These are phyloP conservation scores for Anoplophora glabripennis DNA, from an alignment of 1,140 invertebrate genomes.

Conservation along the genomic window DNA sequence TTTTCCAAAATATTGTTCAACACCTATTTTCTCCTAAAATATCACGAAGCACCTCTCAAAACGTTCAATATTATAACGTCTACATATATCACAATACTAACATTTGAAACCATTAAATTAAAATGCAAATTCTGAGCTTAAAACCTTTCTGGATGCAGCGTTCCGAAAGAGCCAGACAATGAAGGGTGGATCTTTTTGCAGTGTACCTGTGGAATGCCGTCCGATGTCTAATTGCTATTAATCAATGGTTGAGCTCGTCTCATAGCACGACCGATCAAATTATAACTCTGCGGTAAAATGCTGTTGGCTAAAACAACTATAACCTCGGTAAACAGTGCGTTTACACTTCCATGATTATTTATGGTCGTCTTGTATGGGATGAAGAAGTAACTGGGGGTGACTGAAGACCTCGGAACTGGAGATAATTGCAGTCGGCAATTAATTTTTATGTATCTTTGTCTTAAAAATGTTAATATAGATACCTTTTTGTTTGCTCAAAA, in stretches of 20 bases:
- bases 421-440: no score
- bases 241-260: constrained; percentile 45
- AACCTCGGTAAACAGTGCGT: constrained; percentile 46
- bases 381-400: constrained; percentile 1
- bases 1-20: no score
- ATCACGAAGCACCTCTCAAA: no score
- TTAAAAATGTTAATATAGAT: neutral
- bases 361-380: constrained; percentile 21
- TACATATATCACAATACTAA: no score
- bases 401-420: no score
- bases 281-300: constrained; percentile 43
- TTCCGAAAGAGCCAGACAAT: neutral
- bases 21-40: no score
- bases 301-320: constrained; percentile 42
- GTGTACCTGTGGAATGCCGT: constrained; percentile 24
- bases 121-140: no score
- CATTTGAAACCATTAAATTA: no score
- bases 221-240: constrained; percentile 47
- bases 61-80: no score
- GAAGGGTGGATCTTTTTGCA: constrained; percentile 17
- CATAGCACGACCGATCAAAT: constrained; percentile 48
- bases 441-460: no score
- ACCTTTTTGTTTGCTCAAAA: no score
- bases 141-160: neutral
- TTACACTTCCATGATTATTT: constrained; percentile 47